Percentiles rank a stretch among this genome's conserved stretches.
phyloP scores from a whole-genome alignment of 2,888 invertebrate genomes.

The Cepaea hortensis region DNA sequence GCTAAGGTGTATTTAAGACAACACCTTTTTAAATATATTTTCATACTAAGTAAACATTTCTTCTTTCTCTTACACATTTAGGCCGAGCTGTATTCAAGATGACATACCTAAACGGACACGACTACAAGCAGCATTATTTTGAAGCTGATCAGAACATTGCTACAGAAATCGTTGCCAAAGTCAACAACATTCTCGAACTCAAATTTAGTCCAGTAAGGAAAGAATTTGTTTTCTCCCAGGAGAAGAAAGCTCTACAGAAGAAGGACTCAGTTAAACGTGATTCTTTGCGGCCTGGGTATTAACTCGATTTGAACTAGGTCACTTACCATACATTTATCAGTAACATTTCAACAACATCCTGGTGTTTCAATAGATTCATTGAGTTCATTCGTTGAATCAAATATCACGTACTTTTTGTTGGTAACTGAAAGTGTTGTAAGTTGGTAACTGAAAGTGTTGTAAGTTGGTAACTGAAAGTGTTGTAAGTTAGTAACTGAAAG shows the following conservation, averaged over 20 bases:
- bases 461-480: too few relatives aligned
- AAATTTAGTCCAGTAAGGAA: slow-evolving; percentile 87
- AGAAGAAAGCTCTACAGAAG: slow-evolving; percentile 80
- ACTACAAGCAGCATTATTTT: slow-evolving; percentile 90
- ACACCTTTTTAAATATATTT: too few relatives aligned
- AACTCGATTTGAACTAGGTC: neutral
- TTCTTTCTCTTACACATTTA: slow-evolving; percentile 51
- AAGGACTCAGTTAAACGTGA: slow-evolving; percentile 59
- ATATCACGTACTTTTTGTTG: too few relatives aligned
- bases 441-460: too few relatives aligned
- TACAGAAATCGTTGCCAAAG: slow-evolving; percentile 89
- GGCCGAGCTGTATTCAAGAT: slow-evolving; percentile 85
- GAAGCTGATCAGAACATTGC: slow-evolving; percentile 87
- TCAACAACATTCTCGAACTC: slow-evolving; percentile 90
- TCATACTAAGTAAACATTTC: neutral
- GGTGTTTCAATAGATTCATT: too few relatives aligned
- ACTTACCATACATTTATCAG: too few relatives aligned
- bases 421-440: too few relatives aligned
- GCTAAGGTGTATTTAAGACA: too few relatives aligned
- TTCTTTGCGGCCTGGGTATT: slow-evolving; percentile 16
- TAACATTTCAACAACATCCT: too few relatives aligned
- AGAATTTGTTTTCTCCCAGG: slow-evolving; percentile 87
- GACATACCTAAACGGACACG: slow-evolving; percentile 79
- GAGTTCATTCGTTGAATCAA: too few relatives aligned
- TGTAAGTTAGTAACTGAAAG: too few relatives aligned